phyloP scores from a whole-genome alignment of 2,888 invertebrate genomes.

The Tiliacea aurago region DNA sequence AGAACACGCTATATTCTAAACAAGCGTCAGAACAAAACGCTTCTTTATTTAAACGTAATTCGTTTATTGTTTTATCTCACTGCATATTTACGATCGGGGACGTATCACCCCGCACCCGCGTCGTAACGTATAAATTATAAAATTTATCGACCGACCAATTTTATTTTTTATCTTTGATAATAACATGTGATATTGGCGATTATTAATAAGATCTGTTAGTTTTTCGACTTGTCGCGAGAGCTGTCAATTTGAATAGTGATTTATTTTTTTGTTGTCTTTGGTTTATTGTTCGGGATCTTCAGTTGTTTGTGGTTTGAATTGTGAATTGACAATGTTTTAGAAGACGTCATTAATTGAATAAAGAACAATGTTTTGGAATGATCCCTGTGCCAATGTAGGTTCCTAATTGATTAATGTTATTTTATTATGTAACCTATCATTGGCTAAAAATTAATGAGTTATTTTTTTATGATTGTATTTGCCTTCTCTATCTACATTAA shows the following conservation, averaged over 20 bases:
- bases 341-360: conserved; percentile 37
- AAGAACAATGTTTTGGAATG: neutral
- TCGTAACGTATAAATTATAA: conserved; percentile 82
- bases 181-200: conserved; percentile 84
- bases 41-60: conserved; percentile 89
- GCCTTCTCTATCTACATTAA: neutral
- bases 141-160: conserved; percentile 86
- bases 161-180: conserved; percentile 85
- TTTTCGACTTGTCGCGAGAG: conserved; percentile 85
- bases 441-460: neutral
- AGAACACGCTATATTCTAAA: conserved; percentile 81
- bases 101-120: conserved; percentile 77
- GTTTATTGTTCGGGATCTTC: conserved; percentile 36
- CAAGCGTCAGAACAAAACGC: conserved; percentile 86
- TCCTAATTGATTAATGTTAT: neutral
- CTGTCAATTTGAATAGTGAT: conserved; percentile 87
- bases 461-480: neutral
- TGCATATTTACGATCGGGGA: conserved; percentile 87
- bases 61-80: conserved; percentile 90
- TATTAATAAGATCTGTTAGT: conserved; percentile 78
- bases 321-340: conserved; percentile 21
- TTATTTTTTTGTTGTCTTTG: conserved; percentile 71
- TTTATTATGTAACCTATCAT: neutral
- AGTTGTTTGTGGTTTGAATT: conserved; percentile 47
- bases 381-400: neutral